phyloP scores from a whole-genome alignment of 2,797 vertebrate genomes.

The Florisuga fusca region DNA sequence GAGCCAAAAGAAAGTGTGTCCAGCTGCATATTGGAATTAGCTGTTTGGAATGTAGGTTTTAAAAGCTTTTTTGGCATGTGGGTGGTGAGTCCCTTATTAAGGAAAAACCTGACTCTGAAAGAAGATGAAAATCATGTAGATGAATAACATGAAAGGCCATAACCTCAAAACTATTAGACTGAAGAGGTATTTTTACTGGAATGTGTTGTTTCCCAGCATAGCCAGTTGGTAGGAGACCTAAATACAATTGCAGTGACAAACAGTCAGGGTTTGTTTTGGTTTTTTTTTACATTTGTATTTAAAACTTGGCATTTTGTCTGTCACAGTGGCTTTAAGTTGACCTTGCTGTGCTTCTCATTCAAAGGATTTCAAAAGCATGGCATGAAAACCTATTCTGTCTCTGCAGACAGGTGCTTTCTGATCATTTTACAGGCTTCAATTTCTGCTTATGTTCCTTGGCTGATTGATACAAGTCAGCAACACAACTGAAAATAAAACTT shows the following conservation, averaged over 20 bases:
- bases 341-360: neutral
- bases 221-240: neutral
- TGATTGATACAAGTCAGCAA: neutral
- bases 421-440: slow-evolving; percentile 12
- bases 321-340: neutral
- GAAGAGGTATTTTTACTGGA: slow-evolving; percentile 40
- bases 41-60: neutral
- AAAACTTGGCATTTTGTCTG: neutral
- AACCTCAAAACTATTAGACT: neutral
- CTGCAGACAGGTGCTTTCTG: slow-evolving; percentile 33
- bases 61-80: slow-evolving; percentile 67
- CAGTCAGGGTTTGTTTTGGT: neutral
- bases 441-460: neutral
- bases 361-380: neutral
- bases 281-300: neutral
- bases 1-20: neutral
- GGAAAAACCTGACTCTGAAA: neutral
- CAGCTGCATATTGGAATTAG: neutral
- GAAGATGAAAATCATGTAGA: neutral
- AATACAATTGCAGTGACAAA: neutral
- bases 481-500: slow-evolving; percentile 26
- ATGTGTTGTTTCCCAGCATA: slow-evolving; percentile 50
- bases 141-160: neutral
- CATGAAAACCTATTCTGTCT: neutral
- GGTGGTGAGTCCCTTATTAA: neutral